Evolutionary conservation across 2,113 vertebrate genomes (phyloP), one percentile per base, ranked within the genome.

Genomic region (Tragelaphus buxtoni): DNA sequence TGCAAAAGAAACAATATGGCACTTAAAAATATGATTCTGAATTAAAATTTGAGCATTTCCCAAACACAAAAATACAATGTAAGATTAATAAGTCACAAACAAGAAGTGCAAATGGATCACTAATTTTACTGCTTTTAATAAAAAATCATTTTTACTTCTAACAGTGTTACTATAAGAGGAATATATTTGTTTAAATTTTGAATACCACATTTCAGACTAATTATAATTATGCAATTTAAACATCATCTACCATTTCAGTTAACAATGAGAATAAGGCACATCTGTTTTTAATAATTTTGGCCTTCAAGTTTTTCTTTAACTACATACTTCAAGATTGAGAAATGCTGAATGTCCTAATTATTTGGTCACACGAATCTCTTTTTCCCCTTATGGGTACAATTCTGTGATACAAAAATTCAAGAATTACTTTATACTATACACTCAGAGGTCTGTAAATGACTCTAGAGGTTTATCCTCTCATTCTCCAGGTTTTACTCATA

Each of bases 61-160:
- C 65, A 97, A 95, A 96, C 77, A 93, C 47, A 97, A 97, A 97
- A 77, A 20, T 89, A 91, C n/a, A 97, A 85, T 55, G 63, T 3
- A 86, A 45, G 56, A 79, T 90, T n/a, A 93, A 72, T 63, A 94
- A 91, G 26, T 26, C 74, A 39, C 11, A 61, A 72, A 93, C 85
- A 97, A 90, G 32, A 93, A 58, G 39, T 97, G 11, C 51, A 60
- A 51, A 39, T 4, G 18, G 17, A 84, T 76, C 18, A 53, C 6
- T 87, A 89, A 89, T 80, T 91, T 95, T 74, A 60, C 69, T 60
- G 35, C 13, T 74, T 88, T 86, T 56, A 49, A 65, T 32, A 56
- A 90, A 5, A 82, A 87, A 74, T 85, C 16, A 91, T 56, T 85
- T 95, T 87, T 76, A 79, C 22, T 10, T 92, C 16, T 76, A 90